Evolutionary conservation across 2,113 vertebrate genomes (phyloP).

Genomic region (Peromyscus polionotus): DNA sequence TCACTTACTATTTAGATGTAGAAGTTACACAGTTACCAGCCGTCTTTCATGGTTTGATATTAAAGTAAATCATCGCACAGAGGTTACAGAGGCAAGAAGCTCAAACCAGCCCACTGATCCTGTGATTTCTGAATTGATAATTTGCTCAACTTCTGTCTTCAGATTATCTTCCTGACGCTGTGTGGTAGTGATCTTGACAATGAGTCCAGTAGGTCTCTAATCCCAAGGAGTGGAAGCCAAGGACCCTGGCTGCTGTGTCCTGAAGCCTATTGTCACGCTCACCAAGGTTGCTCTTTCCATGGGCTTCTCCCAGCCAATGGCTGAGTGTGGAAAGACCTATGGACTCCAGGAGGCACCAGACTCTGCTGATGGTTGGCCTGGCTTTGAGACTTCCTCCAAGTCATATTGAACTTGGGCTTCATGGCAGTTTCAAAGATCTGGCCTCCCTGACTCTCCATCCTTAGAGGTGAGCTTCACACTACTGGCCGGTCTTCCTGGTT

Average conservation of each 20-base stretch:
- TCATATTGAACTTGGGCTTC: not conserved
- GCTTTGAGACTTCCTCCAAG: not conserved
- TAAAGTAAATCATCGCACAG: conserved; percentile 51
- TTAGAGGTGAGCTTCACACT: not conserved
- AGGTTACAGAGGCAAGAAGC: conserved; percentile 47
- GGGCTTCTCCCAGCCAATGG: not conserved
- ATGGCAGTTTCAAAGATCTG: not conserved
- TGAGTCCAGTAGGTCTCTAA: not conserved
- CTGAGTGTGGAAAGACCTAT: not conserved
- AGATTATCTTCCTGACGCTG: not conserved
- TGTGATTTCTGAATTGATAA: conserved; percentile 61
- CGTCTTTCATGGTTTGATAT: conserved; percentile 34
- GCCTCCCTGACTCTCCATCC: not conserved
- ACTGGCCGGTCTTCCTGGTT: not conserved
- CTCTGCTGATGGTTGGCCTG: not conserved
- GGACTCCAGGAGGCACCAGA: not conserved
- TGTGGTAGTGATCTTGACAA: not conserved
- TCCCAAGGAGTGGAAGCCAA: not conserved
- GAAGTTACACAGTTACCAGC: conserved; percentile 48
- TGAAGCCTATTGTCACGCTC: not conserved
- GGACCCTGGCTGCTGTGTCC: not conserved
- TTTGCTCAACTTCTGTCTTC: conserved; percentile 15
- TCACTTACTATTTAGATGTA: not conserved
- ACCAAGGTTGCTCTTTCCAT: not conserved
- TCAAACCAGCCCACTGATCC: conserved; percentile 16